Evolutionary conservation across 2,888 invertebrate species (phyloP), one percentile per base, ranked within the genome.

Genomic region (Limnephilus auricula): DNA sequence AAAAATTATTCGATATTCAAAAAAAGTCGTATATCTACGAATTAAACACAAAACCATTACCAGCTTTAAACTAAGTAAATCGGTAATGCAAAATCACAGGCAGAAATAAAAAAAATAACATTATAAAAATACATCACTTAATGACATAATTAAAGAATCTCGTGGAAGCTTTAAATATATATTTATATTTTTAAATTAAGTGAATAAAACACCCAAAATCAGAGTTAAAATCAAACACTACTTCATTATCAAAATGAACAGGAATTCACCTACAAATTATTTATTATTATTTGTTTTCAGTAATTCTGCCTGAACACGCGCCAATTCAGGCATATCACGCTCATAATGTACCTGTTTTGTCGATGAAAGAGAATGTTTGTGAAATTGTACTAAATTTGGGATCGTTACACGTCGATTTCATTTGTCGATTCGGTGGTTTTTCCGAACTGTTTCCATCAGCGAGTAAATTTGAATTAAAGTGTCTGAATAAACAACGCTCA

Each of bases 381-480:
- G 65, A 65, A 65, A n/a, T 65, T 65, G n/a, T 65, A 25, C 65
- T 65, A 25, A 65, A 65, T 65, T 65, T 65, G 18, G 50, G 50
- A 65, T 65, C 65, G 25, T 18, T 9, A 65, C 65, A 25, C 65
- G 65, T 65, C 65, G 65, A 65, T 65, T 65, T 65, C 65, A 82
- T 82, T 82, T 82, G 82, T n/a, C 82, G 13, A 25, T 25, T 25
- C 34, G 18, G 82, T 32, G 82, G 82, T 82, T 82, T 82, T 82
- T 82, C 34, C 34, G 9, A 37, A 32, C 18, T 82, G 82, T n/a
- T 34, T 85, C 84, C 84, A 45, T 40, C 37, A 82, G 82, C n/a
- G 85, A 88, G 87, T 79, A 78, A 78, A 78, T 78, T 88, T 88
- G 31, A 78, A 88, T 88, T 34, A 88, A 15, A 12, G 65, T 37